Evolutionary conservation across 1,140 invertebrate species (phyloP), one percentile per base, ranked within the genome.

Genomic region (Nasonia longicornis): DNA sequence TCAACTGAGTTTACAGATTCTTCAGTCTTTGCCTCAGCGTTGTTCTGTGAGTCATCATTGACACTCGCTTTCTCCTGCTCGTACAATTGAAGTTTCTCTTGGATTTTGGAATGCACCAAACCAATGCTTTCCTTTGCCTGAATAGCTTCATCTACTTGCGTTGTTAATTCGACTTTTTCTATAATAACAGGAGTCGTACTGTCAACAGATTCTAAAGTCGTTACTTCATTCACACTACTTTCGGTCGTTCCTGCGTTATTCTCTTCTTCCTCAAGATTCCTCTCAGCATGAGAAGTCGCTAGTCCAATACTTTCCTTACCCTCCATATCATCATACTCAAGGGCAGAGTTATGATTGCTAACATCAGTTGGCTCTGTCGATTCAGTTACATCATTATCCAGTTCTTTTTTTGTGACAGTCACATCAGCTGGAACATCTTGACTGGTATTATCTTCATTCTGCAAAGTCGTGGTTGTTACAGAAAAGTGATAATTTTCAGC

Each of bases 221-320:
- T 58, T 35, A 31, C 2, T 16, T 48, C 42, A 35, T 7, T 22
- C 2, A 58, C 22, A 58, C 14, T 16, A 58, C 0, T 7, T 67
- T 58, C 67, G n/a, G 22, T 35, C 7, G 67, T 69, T 0, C 75
- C 84, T 64, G 73, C 1, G 35, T 66, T 70, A 14, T 42, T 26
- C 71, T 69, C 80, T 38, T 80, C 35, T 77, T 76, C 64, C 20
- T 52, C 48, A 26, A 70, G 42, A 16, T 80, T 78, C 42, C 76
- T 80, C 31, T 87, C 86, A 8, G 82, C 79, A 63, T 84, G 83
- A 0, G 86, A 87, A 64, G 74, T 84, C 31, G 71, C 87, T 2
- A 89, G 45, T 4, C 88, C 88, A 12, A 89, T 87, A 64, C 87
- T 89, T 20, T 87, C 88, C n/a, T 83, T 86, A 3, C 83, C 81